A percentile compares a stretch with the other conserved stretches of the same genome.
phyloP scores from a whole-genome alignment of 2,888 invertebrate genomes.

The Hedychridium roseum region DNA sequence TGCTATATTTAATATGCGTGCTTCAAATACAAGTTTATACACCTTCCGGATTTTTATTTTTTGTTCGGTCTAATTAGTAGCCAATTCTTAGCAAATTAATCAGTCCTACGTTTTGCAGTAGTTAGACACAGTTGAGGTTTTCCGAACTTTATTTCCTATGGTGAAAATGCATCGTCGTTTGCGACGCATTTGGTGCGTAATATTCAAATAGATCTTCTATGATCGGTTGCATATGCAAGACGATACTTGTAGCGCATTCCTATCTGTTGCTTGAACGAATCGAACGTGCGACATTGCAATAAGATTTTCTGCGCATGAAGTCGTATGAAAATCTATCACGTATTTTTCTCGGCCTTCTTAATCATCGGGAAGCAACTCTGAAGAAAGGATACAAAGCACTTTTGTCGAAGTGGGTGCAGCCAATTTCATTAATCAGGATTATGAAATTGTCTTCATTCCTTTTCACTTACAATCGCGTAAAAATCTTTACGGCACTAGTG shows the following conservation, averaged over 20 bases:
- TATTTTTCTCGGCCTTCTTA: neutral
- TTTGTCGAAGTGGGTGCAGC: constrained; percentile 21
- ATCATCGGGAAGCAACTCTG: too few relatives aligned
- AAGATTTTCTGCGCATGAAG: constrained; percentile 29
- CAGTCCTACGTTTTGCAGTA: too few relatives aligned
- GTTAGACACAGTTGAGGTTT: too few relatives aligned
- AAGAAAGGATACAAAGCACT: too few relatives aligned
- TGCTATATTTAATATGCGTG: constrained; percentile 21
- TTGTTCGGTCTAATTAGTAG: too few relatives aligned
- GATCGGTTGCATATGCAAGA: constrained; percentile 36
- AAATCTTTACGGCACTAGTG: too few relatives aligned
- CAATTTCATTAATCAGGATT: too few relatives aligned
- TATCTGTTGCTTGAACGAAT: constrained; percentile 24
- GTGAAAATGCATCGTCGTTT: constrained; percentile 8
- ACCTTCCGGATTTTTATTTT: neutral
- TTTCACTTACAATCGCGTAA: too few relatives aligned
- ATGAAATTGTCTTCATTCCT: too few relatives aligned
- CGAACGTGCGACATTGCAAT: constrained; percentile 28
- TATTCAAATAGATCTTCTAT: constrained; percentile 24
- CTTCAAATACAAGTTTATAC: constrained; percentile 17
- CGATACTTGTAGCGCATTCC: constrained; percentile 35
- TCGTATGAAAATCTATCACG: constrained; percentile 10
- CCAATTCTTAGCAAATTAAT: too few relatives aligned
- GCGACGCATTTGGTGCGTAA: constrained; percentile 10
- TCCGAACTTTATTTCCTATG: too few relatives aligned